Evolutionary conservation across 2,113 vertebrate genomes (phyloP).

Genomic region (Sphaerodactylus townsendi): DNA sequence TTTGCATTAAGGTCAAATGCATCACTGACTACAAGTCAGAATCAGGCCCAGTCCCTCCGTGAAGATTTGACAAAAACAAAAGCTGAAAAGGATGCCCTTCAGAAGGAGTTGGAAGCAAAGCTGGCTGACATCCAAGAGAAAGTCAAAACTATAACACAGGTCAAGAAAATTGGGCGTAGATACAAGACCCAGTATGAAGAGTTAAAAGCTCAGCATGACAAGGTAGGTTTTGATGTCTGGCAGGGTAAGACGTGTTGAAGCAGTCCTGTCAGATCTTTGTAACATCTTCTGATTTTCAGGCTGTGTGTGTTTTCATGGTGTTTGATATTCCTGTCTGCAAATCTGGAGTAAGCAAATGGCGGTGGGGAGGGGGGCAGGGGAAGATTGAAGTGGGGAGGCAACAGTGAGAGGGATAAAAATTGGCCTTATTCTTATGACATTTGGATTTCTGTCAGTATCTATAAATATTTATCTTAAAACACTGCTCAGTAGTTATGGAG

Average conservation of each 20-base stretch:
- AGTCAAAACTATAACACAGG: constrained; percentile 90
- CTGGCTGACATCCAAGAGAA: constrained; percentile 89
- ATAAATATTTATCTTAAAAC: neutral
- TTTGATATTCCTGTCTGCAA: neutral
- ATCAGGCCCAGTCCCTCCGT: constrained; percentile 84
- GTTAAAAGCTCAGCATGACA: constrained; percentile 90
- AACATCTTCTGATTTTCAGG: neutral
- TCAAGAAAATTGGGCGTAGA: constrained; percentile 95
- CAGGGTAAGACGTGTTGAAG: neutral
- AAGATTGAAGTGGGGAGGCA: too few species aligned
- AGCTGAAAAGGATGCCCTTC: constrained; percentile 83
- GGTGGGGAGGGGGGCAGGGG: neutral
- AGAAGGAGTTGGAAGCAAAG: constrained; percentile 85
- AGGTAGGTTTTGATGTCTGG: constrained; percentile 70
- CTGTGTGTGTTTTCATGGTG: neutral
- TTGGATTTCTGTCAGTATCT: too few species aligned
- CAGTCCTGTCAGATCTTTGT: neutral
- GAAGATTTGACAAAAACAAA: constrained; percentile 82
- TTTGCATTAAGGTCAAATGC: constrained; percentile 78
- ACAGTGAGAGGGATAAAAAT: too few species aligned
- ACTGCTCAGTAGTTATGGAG: neutral
- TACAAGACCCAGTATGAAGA: constrained; percentile 98
- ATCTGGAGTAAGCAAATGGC: neutral
- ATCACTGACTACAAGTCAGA: constrained; percentile 84
- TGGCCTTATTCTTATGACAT: too few species aligned